Conservation (phyloP, 2,113 vertebrate species). For the Trinectes maculatus region DNA sequence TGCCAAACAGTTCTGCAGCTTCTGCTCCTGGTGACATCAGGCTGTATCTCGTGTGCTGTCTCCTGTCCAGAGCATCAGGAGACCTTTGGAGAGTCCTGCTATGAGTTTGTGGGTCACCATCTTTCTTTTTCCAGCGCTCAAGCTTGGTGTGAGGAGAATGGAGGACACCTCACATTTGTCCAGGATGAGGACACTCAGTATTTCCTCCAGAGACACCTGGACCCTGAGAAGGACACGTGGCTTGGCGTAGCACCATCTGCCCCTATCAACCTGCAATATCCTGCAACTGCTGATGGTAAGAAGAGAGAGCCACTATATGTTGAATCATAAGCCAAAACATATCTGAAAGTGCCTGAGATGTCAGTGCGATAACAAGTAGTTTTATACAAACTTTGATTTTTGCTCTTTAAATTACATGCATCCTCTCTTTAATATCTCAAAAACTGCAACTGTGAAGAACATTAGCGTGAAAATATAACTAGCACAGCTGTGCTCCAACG, state of each 20-base stretch:
- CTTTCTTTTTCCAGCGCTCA: slow-evolving; percentile 82
- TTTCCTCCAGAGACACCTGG: slow-evolving; percentile 85
- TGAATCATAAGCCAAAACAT: not conserved
- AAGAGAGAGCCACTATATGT: not conserved
- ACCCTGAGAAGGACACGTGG: slow-evolving; percentile 85
- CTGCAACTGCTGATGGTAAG: slow-evolving; percentile 69
- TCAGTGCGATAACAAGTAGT: too few relatives aligned
- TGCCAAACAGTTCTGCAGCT: slow-evolving; percentile 41
- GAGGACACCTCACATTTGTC: slow-evolving; percentile 89
- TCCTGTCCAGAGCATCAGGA: slow-evolving; percentile 82
- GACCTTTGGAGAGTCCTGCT: slow-evolving; percentile 85
- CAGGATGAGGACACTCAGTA: slow-evolving; percentile 83
- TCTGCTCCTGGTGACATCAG: slow-evolving; percentile 53
- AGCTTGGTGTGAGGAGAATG: slow-evolving; percentile 88
- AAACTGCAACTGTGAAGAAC: not conserved
- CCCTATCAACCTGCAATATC: slow-evolving; percentile 49
- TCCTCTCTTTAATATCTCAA: not conserved
- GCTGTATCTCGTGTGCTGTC: slow-evolving; percentile 13
- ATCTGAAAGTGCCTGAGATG: not conserved
- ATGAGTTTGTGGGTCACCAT: slow-evolving; percentile 83
- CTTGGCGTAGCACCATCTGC: slow-evolving; percentile 79
- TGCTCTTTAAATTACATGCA: too few relatives aligned
- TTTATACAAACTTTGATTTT: not conserved
- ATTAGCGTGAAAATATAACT: not conserved
- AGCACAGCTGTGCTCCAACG: too few relatives aligned